phyloP scores from a whole-genome alignment of 2,888 invertebrate species.

The Eledona agricola region DNA sequence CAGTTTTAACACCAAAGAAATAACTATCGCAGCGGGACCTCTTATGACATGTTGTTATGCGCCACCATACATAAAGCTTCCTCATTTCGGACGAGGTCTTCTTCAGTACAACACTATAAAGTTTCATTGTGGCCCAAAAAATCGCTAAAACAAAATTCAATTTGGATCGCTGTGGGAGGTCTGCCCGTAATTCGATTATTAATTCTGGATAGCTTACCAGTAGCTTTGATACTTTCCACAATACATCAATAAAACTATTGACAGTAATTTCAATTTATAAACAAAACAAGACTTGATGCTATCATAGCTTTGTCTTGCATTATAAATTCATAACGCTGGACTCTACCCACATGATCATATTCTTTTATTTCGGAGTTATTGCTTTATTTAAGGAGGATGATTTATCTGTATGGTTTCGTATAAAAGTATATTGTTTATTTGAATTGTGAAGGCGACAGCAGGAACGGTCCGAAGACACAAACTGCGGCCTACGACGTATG shows the following conservation, averaged over 20 bases:
- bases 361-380: conserved; percentile 14
- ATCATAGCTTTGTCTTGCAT: conserved; percentile 14
- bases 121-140: conserved; percentile 15
- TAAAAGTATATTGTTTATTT: conserved; percentile 14
- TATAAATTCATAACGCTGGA: conserved; percentile 22
- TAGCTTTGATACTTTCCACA: conserved; percentile 9
- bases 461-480: too few relatives aligned
- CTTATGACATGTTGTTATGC: conserved; percentile 40
- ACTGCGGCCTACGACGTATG: too few relatives aligned
- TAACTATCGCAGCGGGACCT: conserved; percentile 38
- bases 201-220: conserved; percentile 28
- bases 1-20: conserved; percentile 41
- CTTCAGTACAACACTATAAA: conserved; percentile 21
- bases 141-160: conserved; percentile 27
- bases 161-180: conserved; percentile 27
- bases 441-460: conserved; percentile 9
- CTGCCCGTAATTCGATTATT: conserved; percentile 34
- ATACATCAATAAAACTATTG: conserved; percentile 25
- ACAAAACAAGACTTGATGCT: conserved; percentile 20
- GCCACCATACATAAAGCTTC: conserved; percentile 33
- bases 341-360: conserved; percentile 11
- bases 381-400: conserved; percentile 14
- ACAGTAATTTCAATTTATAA: conserved; percentile 32
- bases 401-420: conserved; percentile 13
- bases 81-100: conserved; percentile 25